phyloP scores from a whole-genome alignment of 2,888 invertebrate species.

The Amaurobius ferox region DNA sequence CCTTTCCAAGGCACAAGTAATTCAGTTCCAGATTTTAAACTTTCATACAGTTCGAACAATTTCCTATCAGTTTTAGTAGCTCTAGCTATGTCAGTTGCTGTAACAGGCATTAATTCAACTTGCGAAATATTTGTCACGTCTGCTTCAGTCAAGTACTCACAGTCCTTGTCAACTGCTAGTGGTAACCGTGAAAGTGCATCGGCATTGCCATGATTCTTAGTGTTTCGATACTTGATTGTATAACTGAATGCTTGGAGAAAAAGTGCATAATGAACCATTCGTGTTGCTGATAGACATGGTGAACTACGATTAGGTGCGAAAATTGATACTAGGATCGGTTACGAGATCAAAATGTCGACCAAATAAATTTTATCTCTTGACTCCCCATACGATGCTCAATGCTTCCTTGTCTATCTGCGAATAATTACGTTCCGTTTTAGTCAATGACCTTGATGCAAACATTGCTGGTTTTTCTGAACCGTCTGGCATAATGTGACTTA shows the following conservation, averaged over 20 bases:
- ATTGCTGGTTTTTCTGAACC: too few relatives aligned
- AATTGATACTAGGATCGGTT: conserved; percentile 76
- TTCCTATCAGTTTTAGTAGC: conserved; percentile 47
- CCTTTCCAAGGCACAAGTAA: conserved; percentile 47
- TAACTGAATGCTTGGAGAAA: conserved; percentile 30
- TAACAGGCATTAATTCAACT: conserved; percentile 43
- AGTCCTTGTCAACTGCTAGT: conserved; percentile 40
- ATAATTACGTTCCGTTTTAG: too few relatives aligned
- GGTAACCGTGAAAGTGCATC: conserved; percentile 37
- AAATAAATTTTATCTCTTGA: too few relatives aligned
- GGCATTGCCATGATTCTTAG: conserved; percentile 27
- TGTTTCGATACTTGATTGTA: conserved; percentile 39
- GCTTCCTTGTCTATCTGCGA: too few relatives aligned
- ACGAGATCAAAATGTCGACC: too few relatives aligned
- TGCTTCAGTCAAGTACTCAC: conserved; percentile 48
- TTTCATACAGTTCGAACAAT: conserved; percentile 46
- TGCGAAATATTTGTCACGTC: conserved; percentile 64
- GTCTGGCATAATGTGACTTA: conserved; percentile 76
- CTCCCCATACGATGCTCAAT: too few relatives aligned
- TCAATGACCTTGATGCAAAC: too few relatives aligned
- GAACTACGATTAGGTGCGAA: conserved; percentile 76
- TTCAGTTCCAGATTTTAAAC: conserved; percentile 53
- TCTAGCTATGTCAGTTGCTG: conserved; percentile 46
- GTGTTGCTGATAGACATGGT: conserved; percentile 75
- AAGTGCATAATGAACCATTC: conserved; percentile 76